Evolutionary conservation across 2,888 invertebrate species (phyloP).

Genomic region (Desoria tigrina): DNA sequence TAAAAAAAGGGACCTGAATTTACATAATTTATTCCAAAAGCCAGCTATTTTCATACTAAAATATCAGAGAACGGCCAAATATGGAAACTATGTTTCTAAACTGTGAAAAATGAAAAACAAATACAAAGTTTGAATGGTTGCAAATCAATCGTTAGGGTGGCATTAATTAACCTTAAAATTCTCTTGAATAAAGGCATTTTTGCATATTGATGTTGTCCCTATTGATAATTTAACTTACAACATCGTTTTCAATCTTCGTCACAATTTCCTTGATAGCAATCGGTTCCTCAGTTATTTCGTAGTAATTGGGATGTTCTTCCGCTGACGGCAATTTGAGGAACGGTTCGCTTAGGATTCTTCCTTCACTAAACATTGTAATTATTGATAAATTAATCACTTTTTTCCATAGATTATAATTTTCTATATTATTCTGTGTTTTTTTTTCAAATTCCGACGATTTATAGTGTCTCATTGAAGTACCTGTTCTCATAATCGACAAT

Average conservation of each 20-base stretch:
- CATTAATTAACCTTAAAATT: background rate
- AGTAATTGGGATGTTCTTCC: conserved; percentile 92
- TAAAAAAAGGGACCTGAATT: no score
- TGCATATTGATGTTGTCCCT: background rate
- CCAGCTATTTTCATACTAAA: no score
- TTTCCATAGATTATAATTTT: no score
- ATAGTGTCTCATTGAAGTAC: conserved; percentile 56
- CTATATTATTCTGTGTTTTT: no score
- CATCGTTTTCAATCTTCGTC: conserved; percentile 81
- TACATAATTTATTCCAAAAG: no score
- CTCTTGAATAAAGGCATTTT: background rate
- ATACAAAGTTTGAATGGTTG: no score
- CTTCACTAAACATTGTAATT: conserved; percentile 64
- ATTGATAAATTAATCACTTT: no score
- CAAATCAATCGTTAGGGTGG: no score
- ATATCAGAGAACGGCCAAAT: no score
- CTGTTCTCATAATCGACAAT: conserved; percentile 85
- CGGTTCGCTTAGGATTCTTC: conserved; percentile 83
- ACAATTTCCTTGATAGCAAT: conserved; percentile 92
- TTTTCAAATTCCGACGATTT: no score
- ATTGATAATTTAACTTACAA: conserved; percentile 66
- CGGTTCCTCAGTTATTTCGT: conserved; percentile 92
- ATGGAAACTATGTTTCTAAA: no score
- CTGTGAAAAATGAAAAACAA: no score
- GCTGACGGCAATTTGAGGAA: conserved; percentile 94